Conservation (phyloP, 2,113 vertebrate genomes). For the Psittacus erithacus region DNA sequence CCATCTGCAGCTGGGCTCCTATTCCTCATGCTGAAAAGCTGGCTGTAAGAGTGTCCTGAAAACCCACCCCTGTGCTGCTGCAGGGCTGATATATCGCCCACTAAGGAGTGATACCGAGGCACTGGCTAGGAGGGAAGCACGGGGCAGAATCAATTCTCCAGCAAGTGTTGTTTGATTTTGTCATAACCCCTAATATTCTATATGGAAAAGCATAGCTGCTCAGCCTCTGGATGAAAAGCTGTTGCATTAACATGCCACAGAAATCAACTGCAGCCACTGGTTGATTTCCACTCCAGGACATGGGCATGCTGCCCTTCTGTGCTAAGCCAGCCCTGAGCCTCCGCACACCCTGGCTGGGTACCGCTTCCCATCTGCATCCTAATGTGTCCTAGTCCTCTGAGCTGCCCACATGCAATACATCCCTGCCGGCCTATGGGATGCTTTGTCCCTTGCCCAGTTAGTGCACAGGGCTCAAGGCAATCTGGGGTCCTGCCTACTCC, state of each 20-base stretch:
- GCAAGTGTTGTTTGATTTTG: constrained; percentile 67
- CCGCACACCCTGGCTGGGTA: not conserved
- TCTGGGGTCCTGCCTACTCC: not conserved
- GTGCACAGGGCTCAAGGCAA: rapidly evolving
- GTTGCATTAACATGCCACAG: not conserved
- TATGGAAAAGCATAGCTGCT: constrained; percentile 19
- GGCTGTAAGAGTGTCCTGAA: not conserved
- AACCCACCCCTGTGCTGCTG: not conserved
- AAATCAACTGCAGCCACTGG: not conserved
- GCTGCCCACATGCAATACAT: rapidly evolving
- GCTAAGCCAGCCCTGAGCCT: not conserved
- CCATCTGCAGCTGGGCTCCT: constrained; percentile 16
- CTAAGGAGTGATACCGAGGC: not conserved
- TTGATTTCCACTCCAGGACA: rapidly evolving
- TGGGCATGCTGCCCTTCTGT: rapidly evolving
- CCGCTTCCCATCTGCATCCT: rapidly evolving
- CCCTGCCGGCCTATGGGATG: rapidly evolving
- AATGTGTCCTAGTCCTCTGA: rapidly evolving
- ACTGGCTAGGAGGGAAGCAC: not conserved
- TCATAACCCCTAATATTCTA: constrained; percentile 47
- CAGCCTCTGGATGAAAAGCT: not conserved
- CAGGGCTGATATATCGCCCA: not conserved
- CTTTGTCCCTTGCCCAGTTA: rapidly evolving
- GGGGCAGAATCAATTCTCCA: constrained; percentile 58
- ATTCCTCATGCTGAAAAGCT: constrained; percentile 36